Evolutionary conservation across 1,140 invertebrate genomes (phyloP), one percentile per base, ranked within the genome.

Genomic region (Drosophila jambulina): DNA sequence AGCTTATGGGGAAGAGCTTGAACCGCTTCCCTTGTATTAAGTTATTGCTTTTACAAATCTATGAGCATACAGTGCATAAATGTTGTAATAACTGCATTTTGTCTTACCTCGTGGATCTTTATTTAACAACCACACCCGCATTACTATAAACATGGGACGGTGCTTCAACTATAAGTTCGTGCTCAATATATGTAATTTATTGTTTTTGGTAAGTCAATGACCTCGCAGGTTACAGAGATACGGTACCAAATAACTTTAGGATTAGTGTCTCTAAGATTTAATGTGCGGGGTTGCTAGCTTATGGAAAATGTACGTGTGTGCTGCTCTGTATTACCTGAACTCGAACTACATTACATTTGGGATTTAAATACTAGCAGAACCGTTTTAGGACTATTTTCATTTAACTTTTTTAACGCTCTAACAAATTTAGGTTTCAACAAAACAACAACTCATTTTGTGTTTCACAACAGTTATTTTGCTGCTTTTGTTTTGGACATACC

Each of bases 141-240:
- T 17, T 17, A 8, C 40, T 32, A 10, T n/a, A n/a, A 69, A 53
- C 32, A 92, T 92, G 90, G 71, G 68, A 17, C 78, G 76, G 36
- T 78, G 82, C 75, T 80, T 82, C 42, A 91, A 85, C 72, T 81
- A 92, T 80, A 86, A 91, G 70, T 82, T 86, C 46, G 75, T 91
- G 64, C 76, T 93, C 45, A 92, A 92, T 68, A 78, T 86, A 53
- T 92, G 91, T 54, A 93, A 93, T 78, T 79, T 92, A 46, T 60
- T 91, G 21, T 85, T 92, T 80, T 78, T 92, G 85, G 85, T 93
- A 63, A 91, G 87, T 80, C 19, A 25, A 17, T 19, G 29, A 19
- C 34, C 43, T 34, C 29, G 36, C 8, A 27, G 32, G 36, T 42
- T n/a, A 42, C 23, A 15, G 2, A 15, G 13, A 40, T 25, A 21